These are phyloP conservation scores for Disparrhopalites patrizii DNA, from an alignment of 2,888 invertebrate genomes.

Conservation along the genomic window DNA sequence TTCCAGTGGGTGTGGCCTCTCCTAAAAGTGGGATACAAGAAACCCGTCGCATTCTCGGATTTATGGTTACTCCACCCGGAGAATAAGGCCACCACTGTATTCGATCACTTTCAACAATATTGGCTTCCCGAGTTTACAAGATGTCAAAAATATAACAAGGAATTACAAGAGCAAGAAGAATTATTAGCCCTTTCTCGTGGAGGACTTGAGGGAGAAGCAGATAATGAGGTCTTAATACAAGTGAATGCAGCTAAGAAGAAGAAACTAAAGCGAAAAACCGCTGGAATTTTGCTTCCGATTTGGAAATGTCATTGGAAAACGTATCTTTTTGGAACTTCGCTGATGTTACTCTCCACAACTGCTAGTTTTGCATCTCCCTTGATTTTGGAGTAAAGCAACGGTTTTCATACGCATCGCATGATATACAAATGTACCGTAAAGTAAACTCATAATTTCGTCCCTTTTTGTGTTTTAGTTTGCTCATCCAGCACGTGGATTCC, in stretches of 20 bases:
- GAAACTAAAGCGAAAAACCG: conserved; percentile 58
- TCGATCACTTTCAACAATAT: conserved; percentile 51
- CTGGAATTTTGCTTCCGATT: conserved; percentile 79
- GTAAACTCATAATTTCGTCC: too few species aligned
- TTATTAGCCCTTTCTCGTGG: background rate
- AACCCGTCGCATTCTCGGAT: conserved; percentile 55
- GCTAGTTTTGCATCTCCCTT: conserved; percentile 84
- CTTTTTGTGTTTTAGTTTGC: too few species aligned
- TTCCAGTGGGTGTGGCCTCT: conserved; percentile 58
- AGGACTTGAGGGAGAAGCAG: background rate
- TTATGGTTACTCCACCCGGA: conserved; percentile 56
- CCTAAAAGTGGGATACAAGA: conserved; percentile 55
- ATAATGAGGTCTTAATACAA: background rate
- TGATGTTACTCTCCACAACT: conserved; percentile 78
- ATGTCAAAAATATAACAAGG: background rate
- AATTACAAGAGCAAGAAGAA: conserved; percentile 45
- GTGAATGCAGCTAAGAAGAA: background rate
- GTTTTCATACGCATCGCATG: too few species aligned
- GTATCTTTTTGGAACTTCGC: conserved; percentile 75
- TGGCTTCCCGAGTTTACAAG: conserved; percentile 49
- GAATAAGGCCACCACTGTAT: conserved; percentile 51
- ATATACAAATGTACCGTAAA: too few species aligned
- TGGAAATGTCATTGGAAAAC: conserved; percentile 77
- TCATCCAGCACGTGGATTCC: too few species aligned
- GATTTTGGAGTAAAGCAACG: conserved; percentile 78